These are phyloP conservation scores for Siderastrea radians DNA, from an alignment of 92 coral and sea anemone genomes.

Conservation along the genomic window DNA sequence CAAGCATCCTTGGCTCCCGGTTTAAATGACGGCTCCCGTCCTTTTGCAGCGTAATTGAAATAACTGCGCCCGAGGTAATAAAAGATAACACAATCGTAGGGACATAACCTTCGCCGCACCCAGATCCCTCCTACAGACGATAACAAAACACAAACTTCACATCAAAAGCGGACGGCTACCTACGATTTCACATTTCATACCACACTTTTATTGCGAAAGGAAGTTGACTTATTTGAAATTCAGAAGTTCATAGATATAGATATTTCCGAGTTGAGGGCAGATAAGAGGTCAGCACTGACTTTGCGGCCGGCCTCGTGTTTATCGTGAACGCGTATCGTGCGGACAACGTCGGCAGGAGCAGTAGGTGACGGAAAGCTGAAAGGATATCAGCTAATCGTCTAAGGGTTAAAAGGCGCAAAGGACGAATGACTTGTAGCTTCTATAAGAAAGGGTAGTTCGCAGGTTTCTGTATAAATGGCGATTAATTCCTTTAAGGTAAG, in stretches of 20 bases:
- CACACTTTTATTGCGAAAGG: neutral
- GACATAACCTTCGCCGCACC: slow-evolving; percentile 27
- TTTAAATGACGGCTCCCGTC: slow-evolving; percentile 28
- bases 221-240: neutral
- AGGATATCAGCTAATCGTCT: neutral
- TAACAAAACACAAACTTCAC: neutral
- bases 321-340: neutral
- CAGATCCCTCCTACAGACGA: slow-evolving; percentile 25
- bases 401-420: neutral
- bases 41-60: slow-evolving; percentile 38
- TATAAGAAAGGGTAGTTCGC: neutral
- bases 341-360: neutral
- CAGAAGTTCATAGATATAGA: neutral
- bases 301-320: neutral
- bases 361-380: slow-evolving; percentile 11
- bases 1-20: slow-evolving; percentile 1
- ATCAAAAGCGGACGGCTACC: slow-evolving; percentile 12
- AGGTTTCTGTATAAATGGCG: slow-evolving; percentile 13
- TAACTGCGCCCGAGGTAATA: slow-evolving; percentile 24
- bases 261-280: neutral
- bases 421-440: neutral
- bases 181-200: neutral
- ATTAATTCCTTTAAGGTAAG: slow-evolving; percentile 18
- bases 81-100: slow-evolving; percentile 27
- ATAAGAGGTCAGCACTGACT: slow-evolving; percentile 4